Conservation (phyloP, 2,888 invertebrate species). For the Galerucella calmariensis region DNA sequence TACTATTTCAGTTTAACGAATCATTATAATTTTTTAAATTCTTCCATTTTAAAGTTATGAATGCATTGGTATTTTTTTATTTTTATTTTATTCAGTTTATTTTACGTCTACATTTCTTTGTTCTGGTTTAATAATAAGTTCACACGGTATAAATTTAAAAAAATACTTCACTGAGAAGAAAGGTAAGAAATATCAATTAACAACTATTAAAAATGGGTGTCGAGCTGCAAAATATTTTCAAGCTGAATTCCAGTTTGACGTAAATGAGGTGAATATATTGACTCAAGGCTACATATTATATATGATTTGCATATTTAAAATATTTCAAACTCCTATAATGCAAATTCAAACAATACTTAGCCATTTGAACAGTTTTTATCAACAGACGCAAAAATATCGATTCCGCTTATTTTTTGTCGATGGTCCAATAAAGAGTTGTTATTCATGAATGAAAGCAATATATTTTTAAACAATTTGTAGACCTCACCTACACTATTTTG, state of each 20-base stretch:
- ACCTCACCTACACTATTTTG: slow-evolving; percentile 20
- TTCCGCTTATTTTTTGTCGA: neutral
- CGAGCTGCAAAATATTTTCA: neutral
- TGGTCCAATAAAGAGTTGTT: neutral
- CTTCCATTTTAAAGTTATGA: too few species aligned
- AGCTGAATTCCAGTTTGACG: neutral
- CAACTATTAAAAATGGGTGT: neutral
- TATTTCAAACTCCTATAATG: neutral
- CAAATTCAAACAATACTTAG: neutral
- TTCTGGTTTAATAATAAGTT: too few species aligned
- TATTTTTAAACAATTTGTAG: slow-evolving; percentile 13
- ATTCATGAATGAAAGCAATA: slow-evolving; percentile 6
- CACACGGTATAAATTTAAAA: neutral
- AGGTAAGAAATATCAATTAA: too few species aligned
- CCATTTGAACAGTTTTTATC: neutral
- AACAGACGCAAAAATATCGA: too few species aligned
- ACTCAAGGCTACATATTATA: neutral
- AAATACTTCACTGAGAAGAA: neutral
- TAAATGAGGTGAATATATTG: neutral
- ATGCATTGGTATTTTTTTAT: too few species aligned
- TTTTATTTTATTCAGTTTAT: too few species aligned
- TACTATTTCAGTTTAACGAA: too few species aligned
- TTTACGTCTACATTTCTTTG: too few species aligned
- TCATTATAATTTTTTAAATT: too few species aligned
- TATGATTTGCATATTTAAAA: neutral